Conservation (phyloP, 2,113 vertebrate genomes). For the Heterotilapia buettikoferi region DNA sequence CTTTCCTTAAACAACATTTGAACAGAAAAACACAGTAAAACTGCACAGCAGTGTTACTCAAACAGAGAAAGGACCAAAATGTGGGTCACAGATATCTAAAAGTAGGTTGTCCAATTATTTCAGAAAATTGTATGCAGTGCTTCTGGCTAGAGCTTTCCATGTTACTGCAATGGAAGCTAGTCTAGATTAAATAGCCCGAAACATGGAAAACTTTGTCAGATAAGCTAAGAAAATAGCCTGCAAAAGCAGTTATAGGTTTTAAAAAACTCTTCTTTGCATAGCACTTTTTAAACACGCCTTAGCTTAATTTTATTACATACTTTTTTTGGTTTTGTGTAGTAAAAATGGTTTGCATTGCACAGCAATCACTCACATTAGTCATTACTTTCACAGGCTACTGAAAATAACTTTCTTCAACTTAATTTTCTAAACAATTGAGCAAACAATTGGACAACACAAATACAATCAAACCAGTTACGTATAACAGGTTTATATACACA, state of each 20-base stretch:
- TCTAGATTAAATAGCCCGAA: constrained; percentile 35
- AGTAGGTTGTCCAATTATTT: constrained; percentile 55
- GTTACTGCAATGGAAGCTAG: neutral
- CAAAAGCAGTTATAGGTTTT: constrained; percentile 1
- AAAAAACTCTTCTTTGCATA: neutral
- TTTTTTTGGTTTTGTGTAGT: neutral
- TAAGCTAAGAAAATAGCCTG: neutral
- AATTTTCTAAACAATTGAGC: neutral
- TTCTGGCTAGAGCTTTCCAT: constrained; percentile 31
- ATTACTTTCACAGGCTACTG: neutral
- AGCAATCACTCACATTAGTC: neutral
- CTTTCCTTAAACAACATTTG: neutral
- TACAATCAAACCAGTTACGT: neutral
- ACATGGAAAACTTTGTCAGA: neutral
- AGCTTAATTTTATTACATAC: neutral
- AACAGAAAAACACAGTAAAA: neutral
- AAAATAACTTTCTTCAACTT: neutral
- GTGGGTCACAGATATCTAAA: constrained; percentile 33
- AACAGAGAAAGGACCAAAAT: constrained; percentile 7
- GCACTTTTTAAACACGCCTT: constrained; percentile 3
- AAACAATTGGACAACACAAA: neutral
- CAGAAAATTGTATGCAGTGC: constrained; percentile 33
- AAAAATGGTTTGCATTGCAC: neutral
- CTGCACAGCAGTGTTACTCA: neutral
- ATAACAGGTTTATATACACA: constrained; percentile 1